Evolutionary conservation across 1,140 invertebrate genomes (phyloP).

Genomic region (Radopholus similis): DNA sequence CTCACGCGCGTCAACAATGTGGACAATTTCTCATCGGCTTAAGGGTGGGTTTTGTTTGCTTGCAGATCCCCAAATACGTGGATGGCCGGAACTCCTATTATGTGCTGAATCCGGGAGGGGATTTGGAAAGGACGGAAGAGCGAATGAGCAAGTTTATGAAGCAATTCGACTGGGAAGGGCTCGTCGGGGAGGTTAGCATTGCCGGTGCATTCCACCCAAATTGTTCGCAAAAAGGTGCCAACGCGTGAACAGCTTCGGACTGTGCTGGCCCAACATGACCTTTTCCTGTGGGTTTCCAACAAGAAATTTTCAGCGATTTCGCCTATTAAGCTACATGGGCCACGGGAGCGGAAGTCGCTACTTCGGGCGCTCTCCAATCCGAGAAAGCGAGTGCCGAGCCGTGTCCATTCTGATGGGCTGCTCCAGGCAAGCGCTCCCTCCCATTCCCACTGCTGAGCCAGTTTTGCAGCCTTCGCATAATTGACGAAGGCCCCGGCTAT

Average conservation of each 20-base stretch:
- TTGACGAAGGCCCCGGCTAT: conserved; percentile 37
- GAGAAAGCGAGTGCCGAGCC: conserved; percentile 41
- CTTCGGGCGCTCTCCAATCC: conserved; percentile 29
- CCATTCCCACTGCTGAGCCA: neutral
- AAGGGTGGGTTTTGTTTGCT: neutral
- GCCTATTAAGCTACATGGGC: conserved; percentile 43
- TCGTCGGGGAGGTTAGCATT: conserved; percentile 32
- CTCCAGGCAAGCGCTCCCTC: too few relatives aligned
- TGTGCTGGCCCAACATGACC: conserved; percentile 34
- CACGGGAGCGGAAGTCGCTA: conserved; percentile 49
- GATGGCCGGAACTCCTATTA: conserved; percentile 47
- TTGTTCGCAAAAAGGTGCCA: conserved; percentile 13
- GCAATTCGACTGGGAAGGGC: conserved; percentile 38
- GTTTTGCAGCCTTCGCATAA: conserved; percentile 45
- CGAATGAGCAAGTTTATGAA: conserved; percentile 33
- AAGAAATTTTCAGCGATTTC: conserved; percentile 15
- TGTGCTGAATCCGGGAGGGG: conserved; percentile 50
- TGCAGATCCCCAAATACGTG: conserved; percentile 45
- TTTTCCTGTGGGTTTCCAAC: conserved; percentile 46
- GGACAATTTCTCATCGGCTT: neutral
- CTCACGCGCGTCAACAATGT: neutral
- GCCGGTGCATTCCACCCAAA: neutral
- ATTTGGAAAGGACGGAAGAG: conserved; percentile 46
- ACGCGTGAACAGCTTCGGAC: conserved; percentile 19
- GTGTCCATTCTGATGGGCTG: conserved; percentile 53